phyloP scores from a whole-genome alignment of 1,140 invertebrate species.

The Ylistrum balloti region DNA sequence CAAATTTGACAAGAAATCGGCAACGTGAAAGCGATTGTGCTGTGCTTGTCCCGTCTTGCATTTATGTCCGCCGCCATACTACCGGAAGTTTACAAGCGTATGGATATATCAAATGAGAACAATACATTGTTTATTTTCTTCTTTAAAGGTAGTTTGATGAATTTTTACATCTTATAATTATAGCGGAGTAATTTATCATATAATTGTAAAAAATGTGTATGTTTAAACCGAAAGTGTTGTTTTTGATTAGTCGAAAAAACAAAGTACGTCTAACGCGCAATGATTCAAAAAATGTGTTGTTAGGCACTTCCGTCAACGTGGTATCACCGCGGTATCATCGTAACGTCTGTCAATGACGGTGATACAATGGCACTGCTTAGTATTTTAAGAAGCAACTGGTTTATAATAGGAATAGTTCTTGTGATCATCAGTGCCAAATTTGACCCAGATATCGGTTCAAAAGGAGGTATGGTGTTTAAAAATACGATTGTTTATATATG shows the following conservation, averaged over 20 bases:
- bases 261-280: not conserved
- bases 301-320: slow-evolving; percentile 68
- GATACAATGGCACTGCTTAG: slow-evolving; percentile 15
- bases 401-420: slow-evolving; percentile 72
- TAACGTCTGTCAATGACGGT: not conserved
- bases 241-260: not conserved
- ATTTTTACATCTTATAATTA: not conserved
- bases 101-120: slow-evolving; percentile 4
- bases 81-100: slow-evolving; percentile 54
- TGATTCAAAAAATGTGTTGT: slow-evolving; percentile 54
- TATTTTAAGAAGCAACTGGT: slow-evolving; percentile 70
- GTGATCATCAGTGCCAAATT: slow-evolving; percentile 71
- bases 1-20: slow-evolving; percentile 80
- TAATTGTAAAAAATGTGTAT: not conserved
- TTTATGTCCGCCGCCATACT: slow-evolving; percentile 73
- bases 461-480: slow-evolving; percentile 69
- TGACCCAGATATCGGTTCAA: slow-evolving; percentile 70
- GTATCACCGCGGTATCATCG: not conserved
- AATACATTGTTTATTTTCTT: not conserved
- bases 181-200: not conserved
- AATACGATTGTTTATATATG: too few relatives aligned
- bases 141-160: not conserved
- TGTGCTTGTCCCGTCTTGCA: slow-evolving; percentile 72
- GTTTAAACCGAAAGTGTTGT: not conserved
- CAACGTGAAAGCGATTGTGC: slow-evolving; percentile 77